These are phyloP conservation scores for Synergus umbraculus DNA, from an alignment of 2,888 invertebrate genomes.

Conservation along the genomic window DNA sequence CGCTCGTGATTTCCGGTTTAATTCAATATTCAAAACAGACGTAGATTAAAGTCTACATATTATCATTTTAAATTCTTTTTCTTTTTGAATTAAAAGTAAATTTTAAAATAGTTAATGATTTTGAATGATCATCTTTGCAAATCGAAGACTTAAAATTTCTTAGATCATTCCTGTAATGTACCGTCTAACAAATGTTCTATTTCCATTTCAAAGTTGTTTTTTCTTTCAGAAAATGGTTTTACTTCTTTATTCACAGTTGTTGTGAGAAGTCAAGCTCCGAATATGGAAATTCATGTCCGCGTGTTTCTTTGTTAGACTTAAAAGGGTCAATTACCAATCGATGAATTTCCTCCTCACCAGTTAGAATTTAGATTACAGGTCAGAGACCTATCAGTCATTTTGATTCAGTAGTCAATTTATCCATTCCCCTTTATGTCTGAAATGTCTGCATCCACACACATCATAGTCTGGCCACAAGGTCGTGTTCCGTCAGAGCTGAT, in stretches of 20 bases:
- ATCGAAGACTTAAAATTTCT: background rate
- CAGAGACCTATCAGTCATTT: constrained; percentile 21
- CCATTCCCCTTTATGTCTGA: background rate
- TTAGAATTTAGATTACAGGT: constrained; percentile 3
- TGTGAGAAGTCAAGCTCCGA: background rate
- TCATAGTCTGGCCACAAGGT: background rate
- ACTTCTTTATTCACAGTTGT: background rate
- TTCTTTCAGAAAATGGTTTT: background rate
- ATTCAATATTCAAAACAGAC: background rate
- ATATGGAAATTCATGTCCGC: constrained; percentile 1
- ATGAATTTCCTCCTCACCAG: background rate
- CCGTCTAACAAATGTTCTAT: background rate
- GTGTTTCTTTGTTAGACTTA: constrained; percentile 3
- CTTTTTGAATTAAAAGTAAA: background rate
- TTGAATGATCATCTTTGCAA: background rate
- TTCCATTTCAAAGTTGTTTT: background rate
- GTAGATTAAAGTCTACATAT: too few relatives aligned
- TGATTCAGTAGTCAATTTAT: constrained; percentile 22
- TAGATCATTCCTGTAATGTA: background rate
- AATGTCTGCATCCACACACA: background rate
- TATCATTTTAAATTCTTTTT: too few relatives aligned
- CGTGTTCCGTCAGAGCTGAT: constrained; percentile 7
- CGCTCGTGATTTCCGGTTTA: background rate
- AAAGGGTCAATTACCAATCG: background rate
- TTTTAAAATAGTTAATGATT: too few relatives aligned